Evolutionary conservation across 2,113 vertebrate species (phyloP).

Genomic region (Mungos mungo): DNA sequence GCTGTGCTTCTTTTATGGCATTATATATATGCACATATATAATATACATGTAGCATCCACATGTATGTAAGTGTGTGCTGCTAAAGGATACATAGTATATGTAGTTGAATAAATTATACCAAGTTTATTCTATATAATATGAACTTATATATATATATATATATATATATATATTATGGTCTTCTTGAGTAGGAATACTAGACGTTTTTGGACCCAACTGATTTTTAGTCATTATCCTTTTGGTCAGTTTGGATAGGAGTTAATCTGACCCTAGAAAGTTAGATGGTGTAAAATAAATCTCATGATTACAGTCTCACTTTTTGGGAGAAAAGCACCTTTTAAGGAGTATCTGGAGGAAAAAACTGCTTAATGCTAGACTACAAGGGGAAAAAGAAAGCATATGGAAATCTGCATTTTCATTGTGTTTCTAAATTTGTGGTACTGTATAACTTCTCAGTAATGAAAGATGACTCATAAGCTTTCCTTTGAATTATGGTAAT

Average conservation of each 20-base stretch:
- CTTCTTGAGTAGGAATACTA: neutral
- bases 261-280: neutral
- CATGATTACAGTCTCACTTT: neutral
- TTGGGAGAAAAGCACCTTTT: neutral
- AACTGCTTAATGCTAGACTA: neutral
- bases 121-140: neutral
- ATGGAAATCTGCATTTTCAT: constrained; percentile 30
- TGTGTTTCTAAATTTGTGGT: constrained; percentile 52
- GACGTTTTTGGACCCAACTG: neutral
- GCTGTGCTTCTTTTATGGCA: neutral
- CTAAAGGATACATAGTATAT: neutral
- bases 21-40: neutral
- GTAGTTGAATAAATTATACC: neutral
- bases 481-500: constrained; percentile 21
- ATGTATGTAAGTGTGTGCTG: neutral
- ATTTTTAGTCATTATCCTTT: neutral
- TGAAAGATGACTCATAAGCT: constrained; percentile 43
- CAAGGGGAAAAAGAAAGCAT: neutral
- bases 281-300: neutral
- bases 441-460: constrained; percentile 30
- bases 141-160: neutral
- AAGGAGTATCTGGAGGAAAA: neutral
- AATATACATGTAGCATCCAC: neutral
- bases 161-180: neutral
- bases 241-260: neutral